Conservation (phyloP, 2,113 vertebrate genomes). For the Ceyx cyanopectus region DNA sequence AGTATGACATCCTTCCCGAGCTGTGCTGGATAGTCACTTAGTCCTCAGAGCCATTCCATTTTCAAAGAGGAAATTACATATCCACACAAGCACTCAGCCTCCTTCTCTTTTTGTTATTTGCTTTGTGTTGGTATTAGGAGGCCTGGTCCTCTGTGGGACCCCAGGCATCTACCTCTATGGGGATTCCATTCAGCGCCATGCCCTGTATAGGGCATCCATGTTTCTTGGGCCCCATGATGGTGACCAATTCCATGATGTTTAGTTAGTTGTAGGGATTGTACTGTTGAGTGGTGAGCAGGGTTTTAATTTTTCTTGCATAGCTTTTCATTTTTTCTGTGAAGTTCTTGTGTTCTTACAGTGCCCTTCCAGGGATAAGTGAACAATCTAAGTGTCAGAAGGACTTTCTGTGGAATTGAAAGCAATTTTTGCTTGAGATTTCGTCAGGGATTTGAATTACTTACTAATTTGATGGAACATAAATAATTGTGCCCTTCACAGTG, state of each 20-base stretch:
- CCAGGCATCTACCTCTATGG: neutral
- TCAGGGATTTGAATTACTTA: slow-evolving; percentile 65
- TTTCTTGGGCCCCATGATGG: neutral
- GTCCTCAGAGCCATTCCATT: neutral
- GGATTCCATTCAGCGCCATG: neutral
- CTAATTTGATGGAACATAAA: slow-evolving; percentile 77
- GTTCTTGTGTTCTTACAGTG: neutral
- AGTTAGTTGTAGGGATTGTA: neutral
- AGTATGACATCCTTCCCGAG: neutral
- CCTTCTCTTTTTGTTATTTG: neutral
- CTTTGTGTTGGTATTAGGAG: neutral
- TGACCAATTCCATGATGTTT: neutral
- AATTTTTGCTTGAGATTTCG: slow-evolving; percentile 57
- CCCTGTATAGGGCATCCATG: rapidly evolving
- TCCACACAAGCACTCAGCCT: neutral
- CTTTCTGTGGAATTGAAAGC: slow-evolving; percentile 24
- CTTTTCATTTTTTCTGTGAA: neutral
- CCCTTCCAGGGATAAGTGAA: slow-evolving; percentile 10
- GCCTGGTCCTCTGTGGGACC: neutral
- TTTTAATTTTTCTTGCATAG: neutral
- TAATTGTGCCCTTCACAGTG: slow-evolving; percentile 73
- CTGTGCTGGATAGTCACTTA: neutral
- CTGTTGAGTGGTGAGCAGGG: neutral
- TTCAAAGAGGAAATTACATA: neutral
- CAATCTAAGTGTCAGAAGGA: slow-evolving; percentile 23